Evolutionary conservation across 2,797 vertebrate species (phyloP), one percentile per base, ranked within the genome.

Genomic region (Paratrypauchen microcephalus): DNA sequence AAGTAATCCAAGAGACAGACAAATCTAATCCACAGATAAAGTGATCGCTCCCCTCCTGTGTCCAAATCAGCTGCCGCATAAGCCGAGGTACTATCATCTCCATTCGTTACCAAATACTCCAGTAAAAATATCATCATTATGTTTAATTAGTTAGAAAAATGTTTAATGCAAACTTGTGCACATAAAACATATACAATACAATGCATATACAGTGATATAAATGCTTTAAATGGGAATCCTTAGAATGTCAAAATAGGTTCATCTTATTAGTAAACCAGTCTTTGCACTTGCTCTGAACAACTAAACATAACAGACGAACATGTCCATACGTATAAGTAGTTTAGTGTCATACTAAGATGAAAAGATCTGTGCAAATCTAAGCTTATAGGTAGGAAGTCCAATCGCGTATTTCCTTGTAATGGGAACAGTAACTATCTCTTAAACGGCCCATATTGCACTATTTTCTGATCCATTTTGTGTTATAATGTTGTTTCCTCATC

Each of bases 131-230:
- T 56, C 28, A 61, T 62, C 55, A 26, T n/a, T n/a, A n/a, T 71
- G 70, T 72, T 71, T 74, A 81, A 72, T 90, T 87, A 83, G 85
- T 87, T 86, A 91, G 85, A 63, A 63, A 92, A 92, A 91, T 73
- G 80, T 91, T 92, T 91, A 89, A 87, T 90, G 85, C 82, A 84
- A 86, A 91, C 86, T 83, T 87, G 87, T 89, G 84, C 90, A 94
- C 89, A 91, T 87, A 92, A 90, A 92, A 91, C 91, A 93, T 84
- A 89, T 79, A 92, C 86, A 90, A 84, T 87, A 92, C 89, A 92
- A 84, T 85, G 87, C 89, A 90, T 88, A 90, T 88, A 90, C 86
- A 88, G 87, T 90, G 89, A 89, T 90, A 92, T 89, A 93, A 93
- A 92, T 88, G 88, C 89, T 90, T 78, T 80, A 64, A 86, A 91